phyloP scores from a whole-genome alignment of 1,140 invertebrate species.

The Eurosta solidaginis region DNA sequence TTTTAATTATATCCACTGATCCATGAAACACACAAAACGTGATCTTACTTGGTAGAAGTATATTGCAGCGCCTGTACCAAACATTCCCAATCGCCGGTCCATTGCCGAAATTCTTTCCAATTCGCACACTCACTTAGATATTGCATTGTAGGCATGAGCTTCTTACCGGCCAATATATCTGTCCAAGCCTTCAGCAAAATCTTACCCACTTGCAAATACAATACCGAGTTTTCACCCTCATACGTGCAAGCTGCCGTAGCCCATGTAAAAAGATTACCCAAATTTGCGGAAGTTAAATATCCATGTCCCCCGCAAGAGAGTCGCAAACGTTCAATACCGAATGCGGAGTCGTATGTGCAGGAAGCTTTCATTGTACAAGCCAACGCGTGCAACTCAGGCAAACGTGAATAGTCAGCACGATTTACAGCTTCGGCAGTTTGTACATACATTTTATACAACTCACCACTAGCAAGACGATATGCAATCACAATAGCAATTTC shows the following conservation, averaged over 20 bases:
- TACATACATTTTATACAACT: constrained; percentile 79
- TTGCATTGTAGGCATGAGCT: constrained; percentile 65
- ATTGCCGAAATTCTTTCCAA: constrained; percentile 56
- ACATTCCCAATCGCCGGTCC: constrained; percentile 66
- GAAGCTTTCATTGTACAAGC: constrained; percentile 88
- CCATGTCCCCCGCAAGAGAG: constrained; percentile 90
- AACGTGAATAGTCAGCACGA: constrained; percentile 72
- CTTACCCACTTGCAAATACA: constrained; percentile 86
- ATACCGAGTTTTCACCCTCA: constrained; percentile 93
- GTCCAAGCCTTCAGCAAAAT: constrained; percentile 74
- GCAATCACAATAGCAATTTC: constrained; percentile 76
- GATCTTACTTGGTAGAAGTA: constrained; percentile 69
- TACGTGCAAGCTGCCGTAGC: constrained; percentile 85
- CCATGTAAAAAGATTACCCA: constrained; percentile 77
- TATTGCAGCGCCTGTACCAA: constrained; percentile 68
- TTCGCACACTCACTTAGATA: constrained; percentile 63
- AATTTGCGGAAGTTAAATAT: constrained; percentile 80
- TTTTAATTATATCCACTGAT: background rate
- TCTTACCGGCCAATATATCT: constrained; percentile 62
- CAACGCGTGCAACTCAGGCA: constrained; percentile 85
- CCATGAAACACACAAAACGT: background rate
- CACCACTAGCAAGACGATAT: constrained; percentile 71
- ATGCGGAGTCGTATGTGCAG: constrained; percentile 71
- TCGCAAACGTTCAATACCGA: constrained; percentile 76
- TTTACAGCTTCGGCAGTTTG: constrained; percentile 75